Conservation (phyloP, 2,888 invertebrate species). For the Uropetala carovei region DNA sequence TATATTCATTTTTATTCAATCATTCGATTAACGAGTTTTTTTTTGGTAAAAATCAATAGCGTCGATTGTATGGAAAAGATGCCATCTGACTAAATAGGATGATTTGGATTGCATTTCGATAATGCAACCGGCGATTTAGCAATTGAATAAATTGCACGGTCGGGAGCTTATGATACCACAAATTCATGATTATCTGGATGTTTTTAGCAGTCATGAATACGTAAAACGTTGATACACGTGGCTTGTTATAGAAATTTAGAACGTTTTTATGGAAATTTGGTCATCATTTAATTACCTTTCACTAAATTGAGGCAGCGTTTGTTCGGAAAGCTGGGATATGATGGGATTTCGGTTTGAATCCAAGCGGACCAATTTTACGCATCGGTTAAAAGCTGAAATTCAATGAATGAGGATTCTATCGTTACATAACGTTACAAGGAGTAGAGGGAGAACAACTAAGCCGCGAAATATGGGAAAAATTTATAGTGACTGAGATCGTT, state of each 20-base stretch:
- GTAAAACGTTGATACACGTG: background rate
- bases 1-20: no score
- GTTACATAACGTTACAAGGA: no score
- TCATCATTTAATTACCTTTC: background rate
- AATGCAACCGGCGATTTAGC: background rate
- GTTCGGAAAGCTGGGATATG: background rate
- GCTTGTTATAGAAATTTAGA: background rate
- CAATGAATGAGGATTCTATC: no score
- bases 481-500: no score
- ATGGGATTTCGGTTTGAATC: background rate
- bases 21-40: no score
- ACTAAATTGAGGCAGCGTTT: background rate
- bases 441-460: no score
- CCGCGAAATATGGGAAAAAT: no score
- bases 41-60: no score
- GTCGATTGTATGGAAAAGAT: no score
- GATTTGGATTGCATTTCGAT: background rate
- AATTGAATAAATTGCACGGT: background rate
- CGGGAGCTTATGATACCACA: background rate
- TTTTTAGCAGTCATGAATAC: background rate
- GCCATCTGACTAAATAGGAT: no score
- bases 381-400: no score
- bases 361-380: no score
- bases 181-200: background rate
- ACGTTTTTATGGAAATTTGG: constrained; percentile 6